Evolutionary conservation across 92 coral and sea anemone species (phyloP).

Genomic region (Phenganax marumi): DNA sequence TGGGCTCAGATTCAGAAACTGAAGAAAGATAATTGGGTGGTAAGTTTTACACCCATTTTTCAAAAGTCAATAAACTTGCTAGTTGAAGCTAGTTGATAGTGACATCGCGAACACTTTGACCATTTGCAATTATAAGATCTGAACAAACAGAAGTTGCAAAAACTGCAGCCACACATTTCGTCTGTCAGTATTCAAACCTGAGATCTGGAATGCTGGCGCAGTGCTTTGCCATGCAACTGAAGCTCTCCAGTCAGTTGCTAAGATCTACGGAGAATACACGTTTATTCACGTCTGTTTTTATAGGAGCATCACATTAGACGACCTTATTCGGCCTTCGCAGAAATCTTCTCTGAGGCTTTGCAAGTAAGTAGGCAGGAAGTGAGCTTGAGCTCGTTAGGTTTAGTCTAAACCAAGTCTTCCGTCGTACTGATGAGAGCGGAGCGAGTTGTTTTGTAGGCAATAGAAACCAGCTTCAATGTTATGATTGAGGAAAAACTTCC

Average conservation of each 20-base stretch:
- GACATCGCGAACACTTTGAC: not conserved
- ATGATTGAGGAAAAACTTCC: no score
- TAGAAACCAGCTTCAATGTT: no score
- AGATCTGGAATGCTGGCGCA: no score
- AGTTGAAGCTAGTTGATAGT: not conserved
- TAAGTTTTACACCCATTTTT: slow-evolving; percentile 6
- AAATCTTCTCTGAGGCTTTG: slow-evolving; percentile 71
- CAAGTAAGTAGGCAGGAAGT: slow-evolving; percentile 34
- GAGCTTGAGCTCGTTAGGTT: not conserved
- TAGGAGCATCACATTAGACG: slow-evolving; percentile 90
- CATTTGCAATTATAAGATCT: not conserved
- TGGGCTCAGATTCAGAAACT: slow-evolving; percentile 97
- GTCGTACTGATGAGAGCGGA: no score
- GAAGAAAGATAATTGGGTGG: slow-evolving; percentile 93
- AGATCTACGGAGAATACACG: no score
- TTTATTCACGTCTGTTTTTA: not conserved
- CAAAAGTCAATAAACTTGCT: not conserved
- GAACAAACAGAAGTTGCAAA: not conserved
- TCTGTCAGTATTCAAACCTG: not conserved
- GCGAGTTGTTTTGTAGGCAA: no score
- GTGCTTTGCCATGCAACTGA: no score
- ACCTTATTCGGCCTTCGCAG: slow-evolving; percentile 86
- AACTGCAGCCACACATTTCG: not conserved
- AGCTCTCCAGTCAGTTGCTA: no score
- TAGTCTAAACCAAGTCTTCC: no score